phyloP scores from a whole-genome alignment of 2,888 invertebrate species.

The Encarsia formosa region DNA sequence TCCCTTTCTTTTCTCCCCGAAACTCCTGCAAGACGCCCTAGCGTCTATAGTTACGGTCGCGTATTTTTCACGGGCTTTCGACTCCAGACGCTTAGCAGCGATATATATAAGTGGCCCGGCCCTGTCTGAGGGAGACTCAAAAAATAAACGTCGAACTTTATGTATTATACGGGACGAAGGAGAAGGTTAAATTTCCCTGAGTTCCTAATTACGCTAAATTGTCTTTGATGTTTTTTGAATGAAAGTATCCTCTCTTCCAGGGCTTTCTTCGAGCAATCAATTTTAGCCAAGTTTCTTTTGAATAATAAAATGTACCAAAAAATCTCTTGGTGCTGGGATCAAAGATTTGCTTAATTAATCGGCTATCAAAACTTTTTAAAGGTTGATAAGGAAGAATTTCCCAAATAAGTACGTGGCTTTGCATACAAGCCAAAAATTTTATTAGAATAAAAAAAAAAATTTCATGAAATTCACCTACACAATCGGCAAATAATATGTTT shows the following conservation, averaged over 20 bases:
- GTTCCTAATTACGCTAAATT: slow-evolving; percentile 15
- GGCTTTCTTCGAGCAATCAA: background rate
- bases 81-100: background rate
- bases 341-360: no score
- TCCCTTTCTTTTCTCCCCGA: slow-evolving; percentile 2
- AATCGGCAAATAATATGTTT: no score
- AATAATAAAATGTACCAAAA: no score
- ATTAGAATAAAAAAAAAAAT: no score
- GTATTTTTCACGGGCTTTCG: slow-evolving; percentile 11
- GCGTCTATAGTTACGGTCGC: slow-evolving; percentile 9
- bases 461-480: no score
- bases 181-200: background rate
- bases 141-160: slow-evolving; percentile 1
- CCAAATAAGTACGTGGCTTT: no score
- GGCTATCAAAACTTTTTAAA: no score
- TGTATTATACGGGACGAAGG: slow-evolving; percentile 12
- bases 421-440: no score
- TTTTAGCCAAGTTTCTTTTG: no score
- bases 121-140: background rate
- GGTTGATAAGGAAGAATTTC: no score
- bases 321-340: no score
- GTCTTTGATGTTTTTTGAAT: slow-evolving; percentile 17
- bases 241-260: background rate
- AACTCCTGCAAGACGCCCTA: background rate
- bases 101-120: background rate